Evolutionary conservation across 2,113 vertebrate species (phyloP), one percentile per base, ranked within the genome.

Genomic region (Glaucidium brasilianum): DNA sequence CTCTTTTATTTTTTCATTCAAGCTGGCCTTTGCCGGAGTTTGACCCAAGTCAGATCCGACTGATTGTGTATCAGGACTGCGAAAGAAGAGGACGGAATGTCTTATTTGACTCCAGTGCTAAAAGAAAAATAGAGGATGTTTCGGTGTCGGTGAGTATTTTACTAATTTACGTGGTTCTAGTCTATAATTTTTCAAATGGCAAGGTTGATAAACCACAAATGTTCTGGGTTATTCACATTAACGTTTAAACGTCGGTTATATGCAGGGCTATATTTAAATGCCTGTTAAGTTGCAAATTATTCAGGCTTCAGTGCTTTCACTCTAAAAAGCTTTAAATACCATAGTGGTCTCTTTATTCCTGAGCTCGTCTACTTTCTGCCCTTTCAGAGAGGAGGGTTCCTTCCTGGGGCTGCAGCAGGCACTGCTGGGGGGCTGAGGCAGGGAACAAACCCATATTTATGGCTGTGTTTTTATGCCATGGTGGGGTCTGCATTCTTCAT

Each of bases 51-150:
- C 99, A 99, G 94, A 99, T 99, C 98, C 98, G 99, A 75, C 98
- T 99, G 95, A 99, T 99, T 12, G 99, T 99, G 16, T 99, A 99
- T 94, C 99, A 99, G 98, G 99, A 99, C 98, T 99, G 99, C 27
- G 99, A 99, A 93, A 98, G 99, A 88, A 98, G 99, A 25, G 99
- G 99, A 34, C 98, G 99, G 93, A 99, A 99, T 98, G 99, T 99
- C 97, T 98, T 99, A 49, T 99, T 99, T 83, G 99, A 99, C 97
- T 99, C 99, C 85, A 99, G 98, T 25, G 97, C 98, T 97, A 99
- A 99, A 88, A 99, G 99, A 92, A 99, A 97, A 98, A 97, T 98
- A 12, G 99, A 99, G 85, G 99, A 99, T 71, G 97, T 98, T 71
- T 98, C 99, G 2, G 97, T 98, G 91, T 98, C 98, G 49, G 99